Base-by-base conservation (phyloP, 2,113 vertebrate genomes). In the Arothron firmamentum region DNA sequence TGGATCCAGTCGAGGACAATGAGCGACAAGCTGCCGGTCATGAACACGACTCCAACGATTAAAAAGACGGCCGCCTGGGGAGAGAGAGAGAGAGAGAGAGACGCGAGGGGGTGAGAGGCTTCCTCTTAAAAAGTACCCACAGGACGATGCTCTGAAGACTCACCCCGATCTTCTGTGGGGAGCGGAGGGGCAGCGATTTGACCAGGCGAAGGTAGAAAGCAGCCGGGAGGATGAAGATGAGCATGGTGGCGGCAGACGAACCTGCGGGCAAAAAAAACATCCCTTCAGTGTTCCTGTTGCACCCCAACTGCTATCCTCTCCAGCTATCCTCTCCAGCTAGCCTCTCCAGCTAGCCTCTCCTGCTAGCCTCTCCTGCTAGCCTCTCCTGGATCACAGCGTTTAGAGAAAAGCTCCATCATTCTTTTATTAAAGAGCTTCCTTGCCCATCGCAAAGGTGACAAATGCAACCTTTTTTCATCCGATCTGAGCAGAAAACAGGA, bases 151-250 rank as follows among this genome's bases (percentile, higher is more conserved):
- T n/a, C 9, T 56, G 18, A 9, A 61, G 13, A 85, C 95, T 92
- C 88, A 98, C 96, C 81, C 94, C 93, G 0, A 99, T 92, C 80
- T 98, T 99, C 75, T 97, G 96, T 4, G 92, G 90, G 52, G 95
- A 98, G 61, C 85, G 91, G 14, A 93, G 41, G 0, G 93, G 89
- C 63, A 94, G 74, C 6, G 94, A 93, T 83, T 97, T 94, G 52
- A 98, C 95, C 10, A 99, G 87, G 60, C 91, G 90, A 60, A 99
- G 78, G 81, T 99, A 99, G 82, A 98, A 99, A 14, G 93, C 93
- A 52, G 94, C 90, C 0, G 97, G 97, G 3, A 99, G 93, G 75
- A 99, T 98, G 63, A 99, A 99, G 87, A 99, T 99, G 67, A 99
- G 81, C 94, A 97, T 91, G 0, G 95, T 99, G 48, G 97, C 97